Evolutionary conservation across 1,140 invertebrate genomes (phyloP).

Genomic region (Drosophila grimshawi): DNA sequence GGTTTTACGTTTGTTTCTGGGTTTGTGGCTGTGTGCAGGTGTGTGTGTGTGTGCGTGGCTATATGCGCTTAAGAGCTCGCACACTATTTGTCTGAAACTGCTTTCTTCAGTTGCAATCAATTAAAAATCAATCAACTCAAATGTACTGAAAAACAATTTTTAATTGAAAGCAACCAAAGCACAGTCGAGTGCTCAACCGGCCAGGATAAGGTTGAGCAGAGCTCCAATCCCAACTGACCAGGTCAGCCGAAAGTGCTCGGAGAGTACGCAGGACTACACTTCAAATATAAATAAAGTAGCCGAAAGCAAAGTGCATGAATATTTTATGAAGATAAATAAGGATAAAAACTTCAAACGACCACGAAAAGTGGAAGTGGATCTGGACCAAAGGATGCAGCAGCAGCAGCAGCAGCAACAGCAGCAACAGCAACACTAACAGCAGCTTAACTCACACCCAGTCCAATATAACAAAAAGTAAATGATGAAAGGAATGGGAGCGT

Average conservation of each 20-base stretch:
- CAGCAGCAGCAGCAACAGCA: constrained; percentile 26
- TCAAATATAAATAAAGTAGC: constrained; percentile 58
- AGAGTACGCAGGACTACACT: constrained; percentile 52
- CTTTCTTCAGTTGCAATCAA: constrained; percentile 76
- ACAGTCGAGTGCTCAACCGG: constrained; percentile 10
- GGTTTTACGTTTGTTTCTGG: constrained; percentile 39
- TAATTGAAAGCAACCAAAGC: constrained; percentile 72
- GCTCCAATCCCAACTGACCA: constrained; percentile 37
- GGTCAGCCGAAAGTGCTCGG: constrained; percentile 22
- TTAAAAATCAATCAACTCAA: constrained; percentile 83
- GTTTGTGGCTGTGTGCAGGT: background rate
- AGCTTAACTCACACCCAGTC: constrained; percentile 15
- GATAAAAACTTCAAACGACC: constrained; percentile 80
- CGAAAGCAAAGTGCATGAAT: constrained; percentile 75
- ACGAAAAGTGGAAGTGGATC: constrained; percentile 60
- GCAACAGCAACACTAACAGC: background rate
- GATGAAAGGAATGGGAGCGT: background rate
- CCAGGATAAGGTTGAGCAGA: constrained; percentile 20
- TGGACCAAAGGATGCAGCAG: constrained; percentile 43
- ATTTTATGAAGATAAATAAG: constrained; percentile 83
- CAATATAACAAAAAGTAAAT: constrained; percentile 24
- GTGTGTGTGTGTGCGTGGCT: constrained; percentile 14
- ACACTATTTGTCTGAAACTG: constrained; percentile 31
- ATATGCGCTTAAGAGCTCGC: constrained; percentile 28
- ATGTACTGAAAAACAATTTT: constrained; percentile 82